These are phyloP conservation scores for Drosophila bocki DNA, from an alignment of 1,140 invertebrate species.

Conservation along the genomic window DNA sequence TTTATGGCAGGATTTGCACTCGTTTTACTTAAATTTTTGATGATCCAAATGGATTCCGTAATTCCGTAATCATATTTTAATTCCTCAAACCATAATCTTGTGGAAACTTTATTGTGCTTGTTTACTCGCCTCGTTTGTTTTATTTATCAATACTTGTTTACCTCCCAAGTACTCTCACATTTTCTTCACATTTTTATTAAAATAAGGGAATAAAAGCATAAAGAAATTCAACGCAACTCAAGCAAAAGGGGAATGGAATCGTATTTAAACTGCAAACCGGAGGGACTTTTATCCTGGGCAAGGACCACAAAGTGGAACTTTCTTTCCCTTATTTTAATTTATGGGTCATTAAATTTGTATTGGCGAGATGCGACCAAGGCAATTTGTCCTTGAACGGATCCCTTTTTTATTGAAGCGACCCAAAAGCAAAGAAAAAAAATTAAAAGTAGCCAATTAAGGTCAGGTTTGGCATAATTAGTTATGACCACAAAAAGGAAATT, in stretches of 20 bases:
- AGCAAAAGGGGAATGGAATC: not conserved
- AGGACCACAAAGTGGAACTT: constrained; percentile 6
- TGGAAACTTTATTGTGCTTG: not conserved
- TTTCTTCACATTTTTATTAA: not conserved
- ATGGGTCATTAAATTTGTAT: constrained; percentile 26
- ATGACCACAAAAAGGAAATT: not conserved
- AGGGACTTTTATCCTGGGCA: not conserved
- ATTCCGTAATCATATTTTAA: constrained; percentile 3
- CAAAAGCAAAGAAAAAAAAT: not conserved
- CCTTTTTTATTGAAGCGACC: constrained; percentile 7
- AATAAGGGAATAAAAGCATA: constrained; percentile 4
- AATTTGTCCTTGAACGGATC: constrained; percentile 6
- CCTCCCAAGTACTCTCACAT: not conserved
- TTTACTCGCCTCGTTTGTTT: constrained; percentile 8
- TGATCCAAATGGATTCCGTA: not conserved
- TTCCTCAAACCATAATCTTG: not conserved
- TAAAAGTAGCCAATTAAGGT: constrained; percentile 3
- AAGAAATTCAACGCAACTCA: not conserved
- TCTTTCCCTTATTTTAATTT: constrained; percentile 3
- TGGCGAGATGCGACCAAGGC: constrained; percentile 8
- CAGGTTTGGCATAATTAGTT: constrained; percentile 13
- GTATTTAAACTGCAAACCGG: not conserved
- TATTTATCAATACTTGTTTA: constrained; percentile 4
- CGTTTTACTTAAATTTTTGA: not conserved
- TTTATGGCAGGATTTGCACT: not conserved